A percentile compares a stretch with the other conserved stretches of the same genome.
These are phyloP conservation scores for Spea bombifrons DNA, from an alignment of 2,113 vertebrate species.

Conservation along the genomic window DNA sequence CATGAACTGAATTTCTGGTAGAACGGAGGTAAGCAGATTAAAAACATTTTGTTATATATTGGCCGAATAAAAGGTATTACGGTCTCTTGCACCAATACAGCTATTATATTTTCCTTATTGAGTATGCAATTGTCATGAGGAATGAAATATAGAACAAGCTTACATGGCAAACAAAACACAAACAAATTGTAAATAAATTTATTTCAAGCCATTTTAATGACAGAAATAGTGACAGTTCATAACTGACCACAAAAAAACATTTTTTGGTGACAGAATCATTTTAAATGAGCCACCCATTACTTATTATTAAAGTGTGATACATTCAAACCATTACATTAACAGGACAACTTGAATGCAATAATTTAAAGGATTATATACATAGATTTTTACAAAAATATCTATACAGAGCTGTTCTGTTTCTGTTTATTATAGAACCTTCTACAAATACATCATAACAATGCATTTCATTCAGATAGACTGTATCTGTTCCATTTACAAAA, in stretches of 20 bases:
- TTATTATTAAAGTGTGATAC: constrained; percentile 5
- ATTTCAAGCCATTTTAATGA: constrained; percentile 22
- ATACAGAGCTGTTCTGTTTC: constrained; percentile 7
- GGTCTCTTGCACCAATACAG: too few species aligned
- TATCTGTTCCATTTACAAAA: too few species aligned
- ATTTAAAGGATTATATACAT: constrained; percentile 26
- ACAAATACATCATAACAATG: too few species aligned
- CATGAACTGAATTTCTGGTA: too few species aligned
- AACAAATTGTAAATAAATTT: constrained; percentile 14
- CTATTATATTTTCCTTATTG: too few species aligned
- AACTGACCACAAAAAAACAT: constrained; percentile 16
- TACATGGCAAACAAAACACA: not conserved
- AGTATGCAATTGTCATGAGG: too few species aligned
- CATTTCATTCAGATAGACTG: too few species aligned
- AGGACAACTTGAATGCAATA: constrained; percentile 3
- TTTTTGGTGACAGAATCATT: constrained; percentile 2
- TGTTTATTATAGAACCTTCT: too few species aligned
- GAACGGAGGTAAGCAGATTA: too few species aligned
- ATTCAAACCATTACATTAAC: not conserved
- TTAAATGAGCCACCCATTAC: not conserved
- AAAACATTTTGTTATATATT: too few species aligned
- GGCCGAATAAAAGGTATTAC: too few species aligned
- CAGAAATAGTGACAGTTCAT: constrained; percentile 5
- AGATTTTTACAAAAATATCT: constrained; percentile 33
- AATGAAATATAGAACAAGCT: too few species aligned